These are phyloP conservation scores for Chiroxiphia lanceolata DNA, from an alignment of 2,797 vertebrate species.

Conservation along the genomic window DNA sequence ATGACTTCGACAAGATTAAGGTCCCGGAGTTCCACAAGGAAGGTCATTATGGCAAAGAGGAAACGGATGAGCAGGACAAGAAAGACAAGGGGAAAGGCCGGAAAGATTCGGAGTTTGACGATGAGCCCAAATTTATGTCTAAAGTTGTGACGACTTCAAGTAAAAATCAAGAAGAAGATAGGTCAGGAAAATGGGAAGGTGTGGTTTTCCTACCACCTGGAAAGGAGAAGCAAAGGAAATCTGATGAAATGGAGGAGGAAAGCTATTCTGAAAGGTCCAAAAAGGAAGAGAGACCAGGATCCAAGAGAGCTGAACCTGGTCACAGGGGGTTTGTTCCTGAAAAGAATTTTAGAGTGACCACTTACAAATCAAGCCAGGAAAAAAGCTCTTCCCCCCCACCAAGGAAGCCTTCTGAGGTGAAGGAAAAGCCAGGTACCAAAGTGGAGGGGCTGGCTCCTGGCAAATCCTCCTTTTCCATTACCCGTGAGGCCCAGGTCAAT, in stretches of 20 bases:
- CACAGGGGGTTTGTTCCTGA: constrained; percentile 85
- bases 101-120: constrained; percentile 84
- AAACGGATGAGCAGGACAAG: constrained; percentile 88
- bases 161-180: constrained; percentile 85
- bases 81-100: constrained; percentile 81
- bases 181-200: constrained; percentile 89
- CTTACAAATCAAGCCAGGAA: constrained; percentile 83
- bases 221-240: constrained; percentile 86
- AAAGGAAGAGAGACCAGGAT: constrained; percentile 84
- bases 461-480: constrained; percentile 83
- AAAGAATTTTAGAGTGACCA: constrained; percentile 82
- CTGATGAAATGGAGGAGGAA: constrained; percentile 84
- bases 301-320: constrained; percentile 82
- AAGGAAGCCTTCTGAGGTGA: constrained; percentile 82
- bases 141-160: constrained; percentile 79
- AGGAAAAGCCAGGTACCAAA: constrained; percentile 80
- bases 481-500: constrained; percentile 87
- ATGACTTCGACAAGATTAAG: constrained; percentile 82
- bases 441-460: constrained; percentile 79
- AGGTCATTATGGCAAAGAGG: constrained; percentile 82
- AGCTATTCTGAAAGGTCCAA: constrained; percentile 79
- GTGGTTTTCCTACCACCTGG: constrained; percentile 79
- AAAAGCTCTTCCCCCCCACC: constrained; percentile 78
- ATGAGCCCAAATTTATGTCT: constrained; percentile 82
- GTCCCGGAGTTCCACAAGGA: constrained; percentile 83